phyloP scores from a whole-genome alignment of 2,113 vertebrate species.

The Rhinolophus sinicus region DNA sequence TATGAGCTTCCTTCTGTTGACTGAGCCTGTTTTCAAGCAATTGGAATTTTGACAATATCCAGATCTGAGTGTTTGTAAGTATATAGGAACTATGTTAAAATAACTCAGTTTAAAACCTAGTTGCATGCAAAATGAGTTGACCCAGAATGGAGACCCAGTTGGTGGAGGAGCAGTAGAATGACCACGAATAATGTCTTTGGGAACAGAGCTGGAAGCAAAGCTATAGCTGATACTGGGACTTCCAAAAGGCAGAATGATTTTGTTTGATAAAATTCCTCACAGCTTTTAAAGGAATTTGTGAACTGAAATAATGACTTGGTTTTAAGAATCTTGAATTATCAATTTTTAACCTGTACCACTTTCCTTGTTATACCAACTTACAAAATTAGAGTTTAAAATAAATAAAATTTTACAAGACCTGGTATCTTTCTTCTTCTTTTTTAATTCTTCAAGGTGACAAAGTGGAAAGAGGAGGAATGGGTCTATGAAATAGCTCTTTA shows the following conservation, averaged over 20 bases:
- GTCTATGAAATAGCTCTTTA: background rate
- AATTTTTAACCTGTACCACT: background rate
- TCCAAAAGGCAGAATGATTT: background rate
- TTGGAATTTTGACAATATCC: background rate
- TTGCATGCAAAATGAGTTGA: background rate
- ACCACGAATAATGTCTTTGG: background rate
- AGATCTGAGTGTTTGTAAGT: background rate
- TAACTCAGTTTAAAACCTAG: slow-evolving; percentile 18
- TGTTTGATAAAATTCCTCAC: background rate
- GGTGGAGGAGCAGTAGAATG: background rate
- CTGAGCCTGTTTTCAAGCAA: background rate
- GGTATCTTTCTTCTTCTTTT: background rate
- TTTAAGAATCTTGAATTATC: slow-evolving; percentile 34
- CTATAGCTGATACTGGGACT: background rate
- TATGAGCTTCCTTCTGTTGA: background rate
- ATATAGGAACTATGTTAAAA: background rate
- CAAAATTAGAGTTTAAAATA: slow-evolving; percentile 22
- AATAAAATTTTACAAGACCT: background rate
- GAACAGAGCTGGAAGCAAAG: slow-evolving; percentile 18
- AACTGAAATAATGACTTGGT: slow-evolving; percentile 11
- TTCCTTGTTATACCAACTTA: background rate
- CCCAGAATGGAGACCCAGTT: background rate
- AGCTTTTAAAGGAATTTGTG: background rate
- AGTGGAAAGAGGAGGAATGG: background rate
- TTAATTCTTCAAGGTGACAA: slow-evolving; percentile 18